Conservation (phyloP, 1,140 invertebrate species). For the Drosophila rhopaloa region DNA sequence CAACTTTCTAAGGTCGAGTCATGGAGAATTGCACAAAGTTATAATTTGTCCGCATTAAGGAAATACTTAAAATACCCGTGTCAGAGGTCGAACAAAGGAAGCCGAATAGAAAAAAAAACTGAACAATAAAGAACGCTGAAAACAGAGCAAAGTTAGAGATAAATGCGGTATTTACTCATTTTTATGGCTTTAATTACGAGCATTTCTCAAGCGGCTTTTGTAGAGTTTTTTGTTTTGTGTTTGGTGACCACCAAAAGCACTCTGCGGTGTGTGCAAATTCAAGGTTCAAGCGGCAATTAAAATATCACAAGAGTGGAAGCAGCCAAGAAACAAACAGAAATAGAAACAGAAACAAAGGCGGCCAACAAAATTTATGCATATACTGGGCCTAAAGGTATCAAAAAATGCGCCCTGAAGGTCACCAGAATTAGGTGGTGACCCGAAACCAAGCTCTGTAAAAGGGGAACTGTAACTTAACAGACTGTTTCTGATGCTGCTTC, state of each 20-base stretch:
- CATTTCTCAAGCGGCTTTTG: conserved; percentile 63
- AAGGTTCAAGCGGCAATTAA: conserved; percentile 73
- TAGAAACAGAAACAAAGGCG: conserved; percentile 43
- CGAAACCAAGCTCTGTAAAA: neutral
- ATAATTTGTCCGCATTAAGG: conserved; percentile 48
- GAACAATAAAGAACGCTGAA: conserved; percentile 41
- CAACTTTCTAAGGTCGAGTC: conserved; percentile 46
- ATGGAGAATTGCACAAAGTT: conserved; percentile 43
- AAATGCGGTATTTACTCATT: conserved; percentile 64
- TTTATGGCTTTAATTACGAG: conserved; percentile 76
- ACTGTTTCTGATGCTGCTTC: conserved; percentile 23
- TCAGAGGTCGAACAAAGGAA: conserved; percentile 44
- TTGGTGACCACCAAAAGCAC: conserved; percentile 62
- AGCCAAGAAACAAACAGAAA: conserved; percentile 37
- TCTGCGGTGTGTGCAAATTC: conserved; percentile 68
- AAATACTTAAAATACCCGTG: conserved; percentile 31
- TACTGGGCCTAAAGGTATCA: conserved; percentile 42
- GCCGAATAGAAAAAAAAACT: conserved; percentile 7
- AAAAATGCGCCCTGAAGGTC: conserved; percentile 55
- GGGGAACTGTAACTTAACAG: conserved; percentile 6
- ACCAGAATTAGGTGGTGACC: conserved; percentile 31
- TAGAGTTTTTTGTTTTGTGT: conserved; percentile 10
- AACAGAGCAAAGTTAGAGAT: conserved; percentile 41
- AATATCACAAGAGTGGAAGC: conserved; percentile 47
- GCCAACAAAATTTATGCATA: conserved; percentile 41